Conservation (phyloP, 2,113 vertebrate species). For the Dissostichus mawsoni region DNA sequence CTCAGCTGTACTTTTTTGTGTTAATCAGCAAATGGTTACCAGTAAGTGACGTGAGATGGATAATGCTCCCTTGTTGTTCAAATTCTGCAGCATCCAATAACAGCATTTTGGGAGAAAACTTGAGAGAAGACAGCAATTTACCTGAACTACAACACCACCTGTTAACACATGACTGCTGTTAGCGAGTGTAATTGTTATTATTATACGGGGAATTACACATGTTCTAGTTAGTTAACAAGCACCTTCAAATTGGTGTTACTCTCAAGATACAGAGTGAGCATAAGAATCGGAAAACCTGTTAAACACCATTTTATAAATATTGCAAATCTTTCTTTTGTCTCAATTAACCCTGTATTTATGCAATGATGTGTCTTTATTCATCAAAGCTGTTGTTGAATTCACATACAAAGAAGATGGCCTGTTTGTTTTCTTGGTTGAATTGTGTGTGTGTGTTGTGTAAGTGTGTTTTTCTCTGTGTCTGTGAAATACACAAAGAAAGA, state of each 20-base stretch:
- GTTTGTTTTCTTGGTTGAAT: background rate
- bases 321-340: background rate
- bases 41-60: background rate
- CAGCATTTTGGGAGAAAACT: constrained; percentile 11
- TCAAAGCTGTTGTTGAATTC: constrained; percentile 1
- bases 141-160: constrained; percentile 13
- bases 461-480: background rate
- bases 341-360: background rate
- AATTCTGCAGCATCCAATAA: constrained; percentile 3
- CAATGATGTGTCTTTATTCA: background rate
- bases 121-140: constrained; percentile 16
- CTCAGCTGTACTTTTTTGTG: background rate
- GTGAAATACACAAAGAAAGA: constrained; percentile 19
- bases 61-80: constrained; percentile 11
- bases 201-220: constrained; percentile 26
- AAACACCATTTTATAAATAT: background rate
- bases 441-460: background rate
- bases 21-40: background rate
- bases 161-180: constrained; percentile 34
- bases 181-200: constrained; percentile 25
- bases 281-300: background rate
- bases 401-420: background rate
- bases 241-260: constrained; percentile 25
- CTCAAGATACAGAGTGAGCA: background rate
- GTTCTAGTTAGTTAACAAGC: constrained; percentile 29